These are phyloP conservation scores for Coracias cyanogaster DNA, from an alignment of 2,797 vertebrate species.

Conservation along the genomic window DNA sequence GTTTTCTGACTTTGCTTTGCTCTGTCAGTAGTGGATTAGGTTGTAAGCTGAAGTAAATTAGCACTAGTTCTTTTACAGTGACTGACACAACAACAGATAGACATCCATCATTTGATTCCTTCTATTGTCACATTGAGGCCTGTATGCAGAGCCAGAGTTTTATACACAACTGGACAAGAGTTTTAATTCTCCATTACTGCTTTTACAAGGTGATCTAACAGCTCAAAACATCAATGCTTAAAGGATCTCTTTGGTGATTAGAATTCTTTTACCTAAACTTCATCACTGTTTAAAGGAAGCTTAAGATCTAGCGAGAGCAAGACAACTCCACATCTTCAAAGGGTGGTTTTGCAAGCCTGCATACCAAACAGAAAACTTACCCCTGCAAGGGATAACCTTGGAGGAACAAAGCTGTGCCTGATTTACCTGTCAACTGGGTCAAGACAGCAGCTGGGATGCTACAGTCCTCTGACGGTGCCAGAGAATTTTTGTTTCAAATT, in stretches of 20 bases:
- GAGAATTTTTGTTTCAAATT: constrained; percentile 10
- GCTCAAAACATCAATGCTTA: constrained; percentile 22
- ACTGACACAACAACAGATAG: not conserved
- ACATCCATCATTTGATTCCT: not conserved
- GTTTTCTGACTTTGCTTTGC: not conserved
- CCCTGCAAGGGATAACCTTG: constrained; percentile 50
- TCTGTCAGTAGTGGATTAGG: not conserved
- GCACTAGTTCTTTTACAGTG: not conserved
- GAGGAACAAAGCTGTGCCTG: not conserved
- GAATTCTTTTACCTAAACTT: constrained; percentile 58
- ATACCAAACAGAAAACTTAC: constrained; percentile 34
- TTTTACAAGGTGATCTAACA: constrained; percentile 35
- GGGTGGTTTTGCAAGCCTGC: constrained; percentile 5
- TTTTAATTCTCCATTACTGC: not conserved
- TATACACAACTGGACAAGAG: not conserved
- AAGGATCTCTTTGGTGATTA: constrained; percentile 67
- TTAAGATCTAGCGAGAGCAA: constrained; percentile 63
- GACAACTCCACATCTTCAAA: constrained; percentile 68
- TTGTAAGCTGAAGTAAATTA: not conserved
- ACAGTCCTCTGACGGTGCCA: not conserved
- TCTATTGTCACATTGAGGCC: not conserved
- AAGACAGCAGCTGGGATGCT: not conserved
- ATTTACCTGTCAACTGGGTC: constrained; percentile 35
- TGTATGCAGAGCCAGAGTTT: not conserved
- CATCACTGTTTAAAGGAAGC: constrained; percentile 61